A percentile compares a stretch with the other conserved stretches of the same genome.
Conservation (phyloP, 2,113 vertebrate genomes). For the Garra rufa region DNA sequence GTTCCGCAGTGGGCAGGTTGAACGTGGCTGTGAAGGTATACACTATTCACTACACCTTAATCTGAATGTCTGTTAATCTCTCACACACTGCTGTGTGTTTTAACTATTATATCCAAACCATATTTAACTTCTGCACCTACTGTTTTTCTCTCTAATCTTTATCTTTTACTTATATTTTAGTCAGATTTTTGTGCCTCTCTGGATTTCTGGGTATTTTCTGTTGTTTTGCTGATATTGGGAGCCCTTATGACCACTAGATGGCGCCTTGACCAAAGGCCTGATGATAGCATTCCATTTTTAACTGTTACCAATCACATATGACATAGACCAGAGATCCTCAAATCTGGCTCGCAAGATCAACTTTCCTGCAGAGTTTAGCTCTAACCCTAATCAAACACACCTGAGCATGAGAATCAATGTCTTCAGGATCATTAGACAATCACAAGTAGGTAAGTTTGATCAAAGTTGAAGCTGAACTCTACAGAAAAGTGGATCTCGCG, state of each 20-base stretch:
- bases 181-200: not conserved
- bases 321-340: too few relatives aligned
- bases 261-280: constrained; percentile 10
- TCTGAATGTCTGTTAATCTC: not conserved
- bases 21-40: constrained; percentile 96
- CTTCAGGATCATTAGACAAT: too few relatives aligned
- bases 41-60: constrained; percentile 14
- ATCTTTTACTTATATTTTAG: not conserved
- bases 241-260: constrained; percentile 50
- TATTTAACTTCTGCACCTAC: constrained; percentile 28
- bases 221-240: not conserved
- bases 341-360: too few relatives aligned
- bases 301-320: not conserved
- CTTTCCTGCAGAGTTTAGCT: too few relatives aligned
- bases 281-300: not conserved
- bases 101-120: constrained; percentile 7
- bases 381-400: too few relatives aligned
- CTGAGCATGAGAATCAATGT: too few relatives aligned
- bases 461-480: too few relatives aligned
- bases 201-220: not conserved
- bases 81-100: not conserved
- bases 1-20: constrained; percentile 94
- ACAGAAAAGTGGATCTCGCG: too few relatives aligned
- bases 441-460: too few relatives aligned
- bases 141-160: constrained; percentile 34